Evolutionary conservation across 2,888 invertebrate species (phyloP), one percentile per base, ranked within the genome.

Genomic region (Euplexia lucipara): DNA sequence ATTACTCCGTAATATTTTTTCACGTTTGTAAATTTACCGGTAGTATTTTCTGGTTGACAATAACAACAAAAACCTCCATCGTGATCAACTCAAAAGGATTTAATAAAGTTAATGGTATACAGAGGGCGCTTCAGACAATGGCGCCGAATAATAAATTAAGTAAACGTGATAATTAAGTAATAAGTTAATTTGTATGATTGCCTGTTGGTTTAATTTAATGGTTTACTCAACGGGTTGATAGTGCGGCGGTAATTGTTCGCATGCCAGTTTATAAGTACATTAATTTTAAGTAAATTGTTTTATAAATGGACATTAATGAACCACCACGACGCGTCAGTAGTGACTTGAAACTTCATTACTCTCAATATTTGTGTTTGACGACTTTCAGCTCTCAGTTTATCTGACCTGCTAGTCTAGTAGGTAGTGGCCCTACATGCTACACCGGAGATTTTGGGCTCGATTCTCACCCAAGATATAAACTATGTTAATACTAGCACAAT

Each of bases 151-250:
- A 70, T 22, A n/a, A 42, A 32, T 34, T 4, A 37, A 0, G 9
- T 56, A 26, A 35, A 59, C 16, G 16, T 70, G 20, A n/a, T 60
- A 60, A 60, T 44, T 18, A 60, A 22, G 12, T 41, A 30, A 66
- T 48, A 26, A 39, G 18, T 60, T 60, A 20, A 47, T 34, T 71
- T 22, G 20, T 0, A 22, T 45, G n/a, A 70, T 34, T 22, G 22
- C 20, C n/a, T 20, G 30, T 9, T 48, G 34, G 12, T 48, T 3
- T 71, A 59, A 59, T 45, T 56, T 16, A 35, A 30, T 42, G 6
- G n/a, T 45, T 58, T 18, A 58, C 1, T 35, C 20, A 14, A 35
- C 5, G 34, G 26, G 34, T 54, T 42, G 10, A 30, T 54, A 42
- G 14, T 22, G n/a, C 7, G 8, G 10, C n/a, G 16, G 20, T 64